phyloP scores from a whole-genome alignment of 2,113 vertebrate genomes.

The Zosterops pallidus region DNA sequence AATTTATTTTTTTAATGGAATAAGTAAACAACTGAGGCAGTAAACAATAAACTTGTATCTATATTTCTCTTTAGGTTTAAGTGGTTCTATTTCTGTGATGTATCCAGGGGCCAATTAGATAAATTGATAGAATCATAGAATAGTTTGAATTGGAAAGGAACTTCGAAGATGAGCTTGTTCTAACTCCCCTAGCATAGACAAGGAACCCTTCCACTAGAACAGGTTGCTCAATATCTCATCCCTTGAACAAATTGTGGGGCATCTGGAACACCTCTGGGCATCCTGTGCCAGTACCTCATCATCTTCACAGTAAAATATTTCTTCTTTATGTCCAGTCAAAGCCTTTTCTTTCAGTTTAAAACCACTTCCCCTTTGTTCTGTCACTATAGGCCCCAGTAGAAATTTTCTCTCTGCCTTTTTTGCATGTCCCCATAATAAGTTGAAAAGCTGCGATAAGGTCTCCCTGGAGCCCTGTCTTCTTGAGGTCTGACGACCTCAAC shows the following conservation, averaged over 20 bases:
- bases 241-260: not conserved
- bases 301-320: not conserved
- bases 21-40: not conserved
- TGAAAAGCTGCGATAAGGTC: not conserved
- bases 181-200: not conserved
- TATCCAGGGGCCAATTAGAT: not conserved
- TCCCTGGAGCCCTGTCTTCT: not conserved
- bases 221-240: not conserved
- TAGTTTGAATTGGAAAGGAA: not conserved
- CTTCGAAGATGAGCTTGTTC: not conserved
- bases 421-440: not conserved
- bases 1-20: not conserved
- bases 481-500: not conserved
- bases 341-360: not conserved
- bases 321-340: not conserved
- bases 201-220: not conserved
- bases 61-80: not conserved
- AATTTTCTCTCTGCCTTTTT: not conserved
- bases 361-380: not conserved
- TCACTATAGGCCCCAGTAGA: not conserved
- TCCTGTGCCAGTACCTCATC: not conserved
- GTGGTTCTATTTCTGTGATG: not conserved
- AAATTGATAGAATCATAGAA: not conserved
- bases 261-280: not conserved
- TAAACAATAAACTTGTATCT: not conserved